A percentile compares a stretch with the other conserved stretches of the same genome.
phyloP scores from a whole-genome alignment of 2,797 vertebrate genomes.

The Schizopygopsis malacanthus region DNA sequence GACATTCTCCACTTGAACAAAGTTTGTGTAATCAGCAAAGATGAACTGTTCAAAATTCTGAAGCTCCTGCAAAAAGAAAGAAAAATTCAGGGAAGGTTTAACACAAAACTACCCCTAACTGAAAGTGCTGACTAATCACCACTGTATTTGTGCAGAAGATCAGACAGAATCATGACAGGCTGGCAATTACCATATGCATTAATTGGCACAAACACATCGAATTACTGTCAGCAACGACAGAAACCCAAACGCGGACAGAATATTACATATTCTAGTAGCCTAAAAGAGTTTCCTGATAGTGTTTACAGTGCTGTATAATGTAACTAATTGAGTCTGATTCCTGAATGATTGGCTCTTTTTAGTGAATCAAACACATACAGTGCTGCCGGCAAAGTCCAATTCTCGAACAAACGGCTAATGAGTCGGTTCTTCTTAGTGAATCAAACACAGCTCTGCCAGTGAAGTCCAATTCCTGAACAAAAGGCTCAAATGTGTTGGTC shows the following conservation, averaged over 20 bases:
- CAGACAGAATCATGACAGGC: background rate
- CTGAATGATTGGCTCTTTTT: background rate
- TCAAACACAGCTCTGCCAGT: background rate
- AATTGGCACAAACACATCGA: background rate
- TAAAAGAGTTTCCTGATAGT: background rate
- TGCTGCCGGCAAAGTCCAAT: too few species aligned
- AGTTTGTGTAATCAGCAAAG: constrained; percentile 87
- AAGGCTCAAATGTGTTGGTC: background rate
- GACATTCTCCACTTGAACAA: constrained; percentile 89
- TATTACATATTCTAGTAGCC: background rate
- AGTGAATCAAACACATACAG: background rate
- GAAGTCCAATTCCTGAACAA: background rate
- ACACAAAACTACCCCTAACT: background rate
- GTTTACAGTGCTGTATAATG: background rate
- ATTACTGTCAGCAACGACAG: background rate
- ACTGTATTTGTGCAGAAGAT: background rate
- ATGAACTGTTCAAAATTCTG: constrained; percentile 90
- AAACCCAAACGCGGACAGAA: background rate
- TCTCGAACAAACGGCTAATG: background rate
- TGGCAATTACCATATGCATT: background rate
- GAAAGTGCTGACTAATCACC: background rate
- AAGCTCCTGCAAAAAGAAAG: constrained; percentile 80
- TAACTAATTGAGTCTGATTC: background rate
- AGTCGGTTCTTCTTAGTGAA: background rate
- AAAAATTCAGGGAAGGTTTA: background rate